Conservation (phyloP, 1,140 invertebrate species). For the Magallana ariakensis region DNA sequence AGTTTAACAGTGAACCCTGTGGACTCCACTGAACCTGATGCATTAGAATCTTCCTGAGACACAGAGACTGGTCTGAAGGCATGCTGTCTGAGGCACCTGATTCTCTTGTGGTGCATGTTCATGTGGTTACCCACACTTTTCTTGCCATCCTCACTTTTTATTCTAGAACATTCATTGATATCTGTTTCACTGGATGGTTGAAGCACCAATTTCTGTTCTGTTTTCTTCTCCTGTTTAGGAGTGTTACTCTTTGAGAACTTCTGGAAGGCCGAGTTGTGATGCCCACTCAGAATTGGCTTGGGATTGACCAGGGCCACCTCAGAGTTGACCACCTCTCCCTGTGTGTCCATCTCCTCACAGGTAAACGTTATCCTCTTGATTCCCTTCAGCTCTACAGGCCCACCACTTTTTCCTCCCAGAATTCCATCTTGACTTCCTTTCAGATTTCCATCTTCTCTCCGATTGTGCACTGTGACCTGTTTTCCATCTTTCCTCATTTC, state of each 20-base stretch:
- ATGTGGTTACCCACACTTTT: neutral
- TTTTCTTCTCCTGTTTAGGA: neutral
- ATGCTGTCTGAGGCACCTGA: neutral
- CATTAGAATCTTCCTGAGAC: neutral
- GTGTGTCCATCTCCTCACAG: neutral
- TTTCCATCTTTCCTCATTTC: neutral
- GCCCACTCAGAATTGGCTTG: conserved; percentile 1
- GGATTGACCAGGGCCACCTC: neutral
- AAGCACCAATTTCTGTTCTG: neutral
- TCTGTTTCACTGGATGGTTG: neutral
- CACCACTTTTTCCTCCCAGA: neutral
- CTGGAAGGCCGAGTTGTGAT: conserved; percentile 8
- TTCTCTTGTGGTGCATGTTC: neutral
- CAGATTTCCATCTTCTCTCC: neutral
- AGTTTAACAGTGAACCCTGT: neutral
- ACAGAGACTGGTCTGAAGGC: neutral
- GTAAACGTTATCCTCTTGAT: conserved; percentile 23
- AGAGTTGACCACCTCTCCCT: neutral
- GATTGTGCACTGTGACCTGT: neutral
- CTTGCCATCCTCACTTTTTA: neutral
- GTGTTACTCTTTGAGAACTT: neutral
- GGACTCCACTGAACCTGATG: neutral
- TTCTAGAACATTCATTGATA: neutral
- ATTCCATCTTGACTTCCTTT: neutral
- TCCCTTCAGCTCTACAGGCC: neutral